phyloP scores from a whole-genome alignment of 2,888 invertebrate genomes.

The Leptinotarsa juncta region DNA sequence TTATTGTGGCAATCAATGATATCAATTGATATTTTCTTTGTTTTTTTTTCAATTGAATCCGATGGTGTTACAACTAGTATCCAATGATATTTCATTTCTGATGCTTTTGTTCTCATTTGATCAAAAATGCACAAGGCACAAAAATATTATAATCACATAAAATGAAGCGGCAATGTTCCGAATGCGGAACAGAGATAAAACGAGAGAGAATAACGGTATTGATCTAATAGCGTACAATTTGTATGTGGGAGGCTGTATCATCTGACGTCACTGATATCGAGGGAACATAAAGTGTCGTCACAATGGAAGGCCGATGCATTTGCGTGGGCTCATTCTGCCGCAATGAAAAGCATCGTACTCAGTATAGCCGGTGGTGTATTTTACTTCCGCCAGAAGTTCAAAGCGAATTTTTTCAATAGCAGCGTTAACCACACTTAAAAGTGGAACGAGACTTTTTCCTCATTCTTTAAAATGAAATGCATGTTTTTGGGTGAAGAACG shows the following conservation, averaged over 20 bases:
- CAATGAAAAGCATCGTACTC: neutral
- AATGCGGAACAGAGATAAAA: slow-evolving; percentile 8
- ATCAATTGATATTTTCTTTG: too few species aligned
- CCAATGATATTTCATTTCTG: too few species aligned
- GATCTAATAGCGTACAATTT: slow-evolving; percentile 37
- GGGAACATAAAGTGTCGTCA: slow-evolving; percentile 7
- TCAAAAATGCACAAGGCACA: too few species aligned
- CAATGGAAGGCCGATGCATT: neutral
- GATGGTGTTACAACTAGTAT: too few species aligned
- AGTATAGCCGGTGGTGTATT: neutral
- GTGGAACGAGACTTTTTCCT: neutral
- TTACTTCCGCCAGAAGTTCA: neutral
- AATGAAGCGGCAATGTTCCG: neutral
- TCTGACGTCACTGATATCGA: slow-evolving; percentile 23
- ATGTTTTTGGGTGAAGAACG: neutral
- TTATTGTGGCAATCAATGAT: too few species aligned
- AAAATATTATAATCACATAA: too few species aligned
- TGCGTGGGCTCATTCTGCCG: neutral
- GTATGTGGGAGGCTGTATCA: slow-evolving; percentile 28
- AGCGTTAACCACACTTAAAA: neutral
- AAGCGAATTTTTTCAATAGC: neutral
- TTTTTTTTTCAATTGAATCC: too few species aligned
- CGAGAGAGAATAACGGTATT: slow-evolving; percentile 28
- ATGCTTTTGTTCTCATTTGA: too few species aligned
- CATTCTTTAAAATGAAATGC: neutral